Percentiles rank a stretch among this genome's conserved stretches.
phyloP scores from a whole-genome alignment of 2,888 invertebrate genomes.

The Carpatolechia fugitivella region DNA sequence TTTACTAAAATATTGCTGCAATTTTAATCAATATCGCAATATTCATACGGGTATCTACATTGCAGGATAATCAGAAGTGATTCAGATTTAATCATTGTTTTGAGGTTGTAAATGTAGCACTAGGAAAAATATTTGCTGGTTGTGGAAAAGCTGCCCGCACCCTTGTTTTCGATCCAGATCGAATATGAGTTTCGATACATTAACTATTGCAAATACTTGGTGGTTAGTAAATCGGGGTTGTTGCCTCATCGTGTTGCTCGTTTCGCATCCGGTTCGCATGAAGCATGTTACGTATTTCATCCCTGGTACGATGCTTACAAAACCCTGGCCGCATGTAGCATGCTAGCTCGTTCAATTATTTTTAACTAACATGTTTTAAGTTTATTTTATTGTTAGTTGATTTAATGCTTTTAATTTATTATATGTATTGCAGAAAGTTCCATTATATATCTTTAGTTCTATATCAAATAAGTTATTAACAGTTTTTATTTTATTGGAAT shows the following conservation, averaged over 20 bases:
- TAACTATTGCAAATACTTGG: constrained; percentile 1
- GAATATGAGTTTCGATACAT: constrained; percentile 12
- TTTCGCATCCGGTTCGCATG: constrained; percentile 26
- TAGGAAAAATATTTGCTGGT: too few relatives aligned
- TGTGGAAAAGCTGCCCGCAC: too few relatives aligned
- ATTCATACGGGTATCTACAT: too few relatives aligned
- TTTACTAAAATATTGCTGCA: too few relatives aligned
- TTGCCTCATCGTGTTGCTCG: constrained; percentile 32
- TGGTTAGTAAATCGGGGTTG: constrained; percentile 36
- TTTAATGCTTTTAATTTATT: not conserved
- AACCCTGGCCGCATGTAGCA: not conserved
- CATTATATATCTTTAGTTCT: not conserved
- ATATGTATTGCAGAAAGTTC: not conserved
- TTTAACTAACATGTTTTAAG: not conserved
- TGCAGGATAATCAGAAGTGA: too few relatives aligned
- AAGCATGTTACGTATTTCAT: constrained; percentile 23
- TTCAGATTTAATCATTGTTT: too few relatives aligned
- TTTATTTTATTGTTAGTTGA: not conserved
- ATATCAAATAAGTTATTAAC: not conserved
- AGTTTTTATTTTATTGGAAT: not conserved
- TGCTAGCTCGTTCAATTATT: not conserved
- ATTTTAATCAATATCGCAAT: too few relatives aligned
- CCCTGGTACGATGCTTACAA: not conserved
- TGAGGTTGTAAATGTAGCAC: too few relatives aligned
- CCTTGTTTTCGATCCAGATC: too few relatives aligned